A percentile compares a stretch with the other conserved stretches of the same genome.
phyloP scores from a whole-genome alignment of 2,888 invertebrate species.

The Epinotia demarniana region DNA sequence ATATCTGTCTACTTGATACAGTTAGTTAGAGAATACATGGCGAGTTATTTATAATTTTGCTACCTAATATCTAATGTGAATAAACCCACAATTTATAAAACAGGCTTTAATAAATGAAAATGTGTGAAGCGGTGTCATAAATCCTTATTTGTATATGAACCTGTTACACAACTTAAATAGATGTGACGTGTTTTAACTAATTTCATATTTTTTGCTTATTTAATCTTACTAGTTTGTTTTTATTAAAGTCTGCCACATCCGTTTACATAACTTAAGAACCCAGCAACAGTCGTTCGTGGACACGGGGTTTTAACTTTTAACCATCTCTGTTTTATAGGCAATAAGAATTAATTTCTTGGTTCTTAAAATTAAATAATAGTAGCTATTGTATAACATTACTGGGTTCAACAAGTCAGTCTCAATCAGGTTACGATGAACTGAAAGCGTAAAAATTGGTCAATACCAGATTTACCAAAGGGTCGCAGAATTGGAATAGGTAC shows the following conservation, averaged over 20 bases:
- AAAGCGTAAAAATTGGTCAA: too few species aligned
- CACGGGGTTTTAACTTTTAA: background rate
- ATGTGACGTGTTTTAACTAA: background rate
- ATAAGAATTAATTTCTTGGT: background rate
- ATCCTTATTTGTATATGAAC: constrained; percentile 4
- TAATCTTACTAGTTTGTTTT: background rate
- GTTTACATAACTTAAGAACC: constrained; percentile 5
- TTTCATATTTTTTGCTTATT: background rate
- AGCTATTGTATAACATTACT: background rate
- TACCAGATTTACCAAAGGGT: too few species aligned
- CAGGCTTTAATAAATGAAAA: background rate
- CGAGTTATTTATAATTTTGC: constrained; percentile 12
- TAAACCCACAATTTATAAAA: constrained; percentile 16
- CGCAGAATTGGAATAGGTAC: too few species aligned
- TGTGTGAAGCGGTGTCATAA: background rate
- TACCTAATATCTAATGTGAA: background rate
- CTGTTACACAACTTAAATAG: background rate
- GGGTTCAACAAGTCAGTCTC: background rate
- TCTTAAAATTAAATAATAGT: constrained; percentile 1
- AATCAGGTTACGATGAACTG: too few species aligned
- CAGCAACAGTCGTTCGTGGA: constrained; percentile 10
- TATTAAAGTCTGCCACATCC: constrained; percentile 14
- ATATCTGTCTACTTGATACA: background rate
- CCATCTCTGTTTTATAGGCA: constrained; percentile 10
- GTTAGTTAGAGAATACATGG: background rate